phyloP scores from a whole-genome alignment of 92 coral and sea anemone genomes.

The Zoanthus sansibaricus region DNA sequence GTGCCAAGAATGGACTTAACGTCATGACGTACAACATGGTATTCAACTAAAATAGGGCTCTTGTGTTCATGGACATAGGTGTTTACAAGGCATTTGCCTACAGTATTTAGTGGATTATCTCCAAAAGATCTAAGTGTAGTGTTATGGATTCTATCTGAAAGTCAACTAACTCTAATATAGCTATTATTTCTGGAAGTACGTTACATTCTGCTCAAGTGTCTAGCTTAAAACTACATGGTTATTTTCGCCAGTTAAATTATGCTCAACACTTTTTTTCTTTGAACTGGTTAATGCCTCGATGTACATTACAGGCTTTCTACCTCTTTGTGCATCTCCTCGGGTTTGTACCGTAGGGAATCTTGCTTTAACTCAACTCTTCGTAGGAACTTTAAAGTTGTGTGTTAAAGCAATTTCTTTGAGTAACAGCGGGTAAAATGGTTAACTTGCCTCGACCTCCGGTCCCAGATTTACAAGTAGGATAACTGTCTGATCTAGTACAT shows the following conservation, averaged over 20 bases:
- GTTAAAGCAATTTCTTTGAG: conserved; percentile 24
- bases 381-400: conserved; percentile 11
- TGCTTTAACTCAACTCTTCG: conserved; percentile 17
- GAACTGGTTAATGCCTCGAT: conserved; percentile 17
- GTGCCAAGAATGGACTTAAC: conserved; percentile 57
- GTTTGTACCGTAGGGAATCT: neutral
- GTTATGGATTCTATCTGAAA: too few species aligned
- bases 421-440: conserved; percentile 63
- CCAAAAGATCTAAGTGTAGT: too few species aligned
- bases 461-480: too few species aligned
- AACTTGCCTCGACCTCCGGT: too few species aligned
- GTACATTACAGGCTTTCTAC: neutral
- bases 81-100: too few species aligned
- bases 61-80: neutral
- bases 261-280: conserved; percentile 24
- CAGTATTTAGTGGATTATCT: too few species aligned
- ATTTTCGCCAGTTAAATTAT: neutral
- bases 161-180: too few species aligned
- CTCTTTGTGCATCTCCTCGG: conserved; percentile 13
- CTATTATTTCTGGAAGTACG: too few species aligned
- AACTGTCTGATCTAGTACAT: too few species aligned
- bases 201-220: too few species aligned
- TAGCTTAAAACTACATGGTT: neutral
- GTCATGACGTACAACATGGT: conserved; percentile 55
- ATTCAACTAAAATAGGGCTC: conserved; percentile 36